Evolutionary conservation across 2,797 vertebrate genomes (phyloP).

Genomic region (Myotis daubentonii): DNA sequence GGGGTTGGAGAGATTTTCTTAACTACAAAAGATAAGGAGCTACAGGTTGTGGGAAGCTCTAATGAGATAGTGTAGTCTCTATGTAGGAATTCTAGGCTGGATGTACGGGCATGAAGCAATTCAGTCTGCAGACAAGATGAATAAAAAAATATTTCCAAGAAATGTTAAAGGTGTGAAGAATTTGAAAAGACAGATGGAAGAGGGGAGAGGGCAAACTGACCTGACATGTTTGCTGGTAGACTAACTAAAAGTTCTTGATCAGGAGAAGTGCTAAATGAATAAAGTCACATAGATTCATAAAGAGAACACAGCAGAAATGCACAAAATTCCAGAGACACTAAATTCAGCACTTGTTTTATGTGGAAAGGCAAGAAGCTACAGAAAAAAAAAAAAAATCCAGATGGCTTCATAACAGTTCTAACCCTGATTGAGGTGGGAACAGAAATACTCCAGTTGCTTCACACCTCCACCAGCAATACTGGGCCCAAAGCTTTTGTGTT

Average conservation of each 20-base stretch:
- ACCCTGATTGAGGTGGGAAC: neutral
- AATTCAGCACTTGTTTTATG: slow-evolving; percentile 46
- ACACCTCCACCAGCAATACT: neutral
- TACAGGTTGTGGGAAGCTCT: slow-evolving; percentile 38
- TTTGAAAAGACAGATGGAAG: slow-evolving; percentile 40
- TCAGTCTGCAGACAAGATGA: neutral
- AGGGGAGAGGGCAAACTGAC: neutral
- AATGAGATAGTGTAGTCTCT: neutral
- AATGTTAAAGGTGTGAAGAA: slow-evolving; percentile 60
- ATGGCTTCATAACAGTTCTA: slow-evolving; percentile 12
- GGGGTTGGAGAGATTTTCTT: slow-evolving; percentile 48
- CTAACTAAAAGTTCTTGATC: slow-evolving; percentile 15
- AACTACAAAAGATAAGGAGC: slow-evolving; percentile 48
- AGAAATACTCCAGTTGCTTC: slow-evolving; percentile 10
- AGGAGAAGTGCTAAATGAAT: slow-evolving; percentile 28
- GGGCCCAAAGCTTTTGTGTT: neutral
- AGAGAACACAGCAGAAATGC: slow-evolving; percentile 44
- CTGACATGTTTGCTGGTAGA: slow-evolving; percentile 7
- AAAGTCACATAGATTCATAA: neutral
- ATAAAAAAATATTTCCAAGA: slow-evolving; percentile 51
- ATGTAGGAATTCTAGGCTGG: neutral
- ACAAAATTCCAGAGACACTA: slow-evolving; percentile 47
- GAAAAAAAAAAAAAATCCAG: neutral
- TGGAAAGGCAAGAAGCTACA: slow-evolving; percentile 45
- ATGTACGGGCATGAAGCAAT: slow-evolving; percentile 33